These are phyloP conservation scores for Callipepla californica DNA, from an alignment of 2,113 vertebrate genomes.

Conservation along the genomic window DNA sequence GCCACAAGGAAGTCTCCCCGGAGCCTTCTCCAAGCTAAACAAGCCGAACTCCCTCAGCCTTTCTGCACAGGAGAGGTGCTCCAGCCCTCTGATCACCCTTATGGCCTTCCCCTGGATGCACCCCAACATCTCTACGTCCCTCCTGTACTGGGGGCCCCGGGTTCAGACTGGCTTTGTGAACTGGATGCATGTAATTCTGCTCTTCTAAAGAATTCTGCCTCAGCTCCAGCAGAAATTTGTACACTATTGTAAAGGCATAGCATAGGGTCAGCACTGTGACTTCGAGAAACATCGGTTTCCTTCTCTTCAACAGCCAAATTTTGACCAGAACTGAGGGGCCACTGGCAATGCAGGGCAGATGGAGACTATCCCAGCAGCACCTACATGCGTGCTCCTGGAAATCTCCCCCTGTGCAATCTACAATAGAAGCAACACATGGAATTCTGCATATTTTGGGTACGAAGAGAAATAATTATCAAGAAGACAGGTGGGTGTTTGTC, in stretches of 20 bases:
- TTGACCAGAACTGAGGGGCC: background rate
- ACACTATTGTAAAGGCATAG: background rate
- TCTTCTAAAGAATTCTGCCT: background rate
- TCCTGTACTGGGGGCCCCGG: no score
- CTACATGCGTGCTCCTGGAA: background rate
- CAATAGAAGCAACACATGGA: background rate
- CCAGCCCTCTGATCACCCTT: no score
- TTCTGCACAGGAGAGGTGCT: no score
- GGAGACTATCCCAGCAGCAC: background rate
- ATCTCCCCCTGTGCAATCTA: background rate
- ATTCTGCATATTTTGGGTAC: fast-evolving
- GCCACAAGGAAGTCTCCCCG: no score
- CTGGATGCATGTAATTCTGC: background rate
- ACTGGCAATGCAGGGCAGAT: background rate
- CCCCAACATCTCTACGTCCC: no score
- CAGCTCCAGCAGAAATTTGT: background rate
- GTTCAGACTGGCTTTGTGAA: background rate
- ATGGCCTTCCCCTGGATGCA: no score
- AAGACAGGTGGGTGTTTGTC: background rate
- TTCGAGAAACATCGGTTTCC: background rate
- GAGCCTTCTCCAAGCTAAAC: no score
- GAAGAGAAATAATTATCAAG: background rate
- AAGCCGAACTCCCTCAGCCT: no score
- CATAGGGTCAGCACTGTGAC: background rate
- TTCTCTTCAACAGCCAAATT: background rate